Evolutionary conservation across 2,113 vertebrate genomes (phyloP).

Genomic region (Nipponia nippon): DNA sequence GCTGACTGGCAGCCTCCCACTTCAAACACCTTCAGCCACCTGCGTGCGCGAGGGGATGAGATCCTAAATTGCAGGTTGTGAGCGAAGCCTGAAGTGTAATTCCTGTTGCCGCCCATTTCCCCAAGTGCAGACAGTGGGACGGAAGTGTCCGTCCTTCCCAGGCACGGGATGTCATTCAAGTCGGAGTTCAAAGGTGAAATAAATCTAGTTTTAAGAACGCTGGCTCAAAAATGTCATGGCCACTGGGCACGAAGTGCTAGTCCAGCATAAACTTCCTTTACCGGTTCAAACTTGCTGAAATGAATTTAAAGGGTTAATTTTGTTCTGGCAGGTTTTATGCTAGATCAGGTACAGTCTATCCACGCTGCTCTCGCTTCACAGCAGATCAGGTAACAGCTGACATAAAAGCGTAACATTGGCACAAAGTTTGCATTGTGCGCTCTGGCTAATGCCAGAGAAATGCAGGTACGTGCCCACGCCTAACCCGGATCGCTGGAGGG

Average conservation of each 20-base stretch:
- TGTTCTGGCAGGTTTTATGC: not conserved
- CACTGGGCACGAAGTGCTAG: not conserved
- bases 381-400: not conserved
- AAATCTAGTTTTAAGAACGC: not conserved
- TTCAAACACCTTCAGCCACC: not conserved
- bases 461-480: not conserved
- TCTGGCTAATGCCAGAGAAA: not conserved
- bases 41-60: rapidly evolving
- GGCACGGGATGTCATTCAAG: rapidly evolving
- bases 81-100: not conserved
- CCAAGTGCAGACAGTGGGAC: rapidly evolving
- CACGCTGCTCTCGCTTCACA: not conserved
- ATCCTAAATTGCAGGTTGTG: not conserved
- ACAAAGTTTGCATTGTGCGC: conserved; percentile 30
- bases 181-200: not conserved
- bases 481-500: not conserved
- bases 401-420: not conserved
- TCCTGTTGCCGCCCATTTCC: rapidly evolving
- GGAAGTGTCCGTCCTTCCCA: not conserved
- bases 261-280: not conserved
- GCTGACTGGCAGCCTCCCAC: not conserved
- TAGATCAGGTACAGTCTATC: not conserved
- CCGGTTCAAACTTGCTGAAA: not conserved
- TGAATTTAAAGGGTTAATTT: not conserved
- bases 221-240: not conserved